A percentile compares a stretch with the other conserved stretches of the same genome.
These are phyloP conservation scores for Dolomedes plantarius DNA, from an alignment of 2,888 invertebrate species.

Conservation along the genomic window DNA sequence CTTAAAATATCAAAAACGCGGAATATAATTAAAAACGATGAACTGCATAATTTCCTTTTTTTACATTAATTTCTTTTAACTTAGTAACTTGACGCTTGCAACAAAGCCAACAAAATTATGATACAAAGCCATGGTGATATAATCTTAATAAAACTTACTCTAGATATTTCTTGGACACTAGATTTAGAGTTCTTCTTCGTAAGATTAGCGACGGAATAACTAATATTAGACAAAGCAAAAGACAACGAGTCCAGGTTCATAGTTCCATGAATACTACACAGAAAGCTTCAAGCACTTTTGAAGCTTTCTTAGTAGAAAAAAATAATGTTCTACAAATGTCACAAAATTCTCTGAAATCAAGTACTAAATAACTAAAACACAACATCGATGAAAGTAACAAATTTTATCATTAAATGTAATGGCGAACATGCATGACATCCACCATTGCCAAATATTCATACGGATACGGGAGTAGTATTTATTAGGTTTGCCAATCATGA, in stretches of 20 bases:
- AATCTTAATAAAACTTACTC: slow-evolving; percentile 82
- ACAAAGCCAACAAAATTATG: neutral
- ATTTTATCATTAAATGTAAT: slow-evolving; percentile 53
- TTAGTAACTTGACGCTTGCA: no score
- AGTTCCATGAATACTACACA: slow-evolving; percentile 94
- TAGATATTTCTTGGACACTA: slow-evolving; percentile 89
- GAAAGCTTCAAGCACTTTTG: slow-evolving; percentile 96
- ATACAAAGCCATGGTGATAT: neutral
- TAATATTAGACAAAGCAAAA: slow-evolving; percentile 99
- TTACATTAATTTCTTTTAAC: no score
- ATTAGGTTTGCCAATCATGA: neutral
- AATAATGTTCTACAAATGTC: slow-evolving; percentile 38
- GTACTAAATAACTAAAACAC: slow-evolving; percentile 60
- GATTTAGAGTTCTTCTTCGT: slow-evolving; percentile 96
- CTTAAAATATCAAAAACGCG: neutral
- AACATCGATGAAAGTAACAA: slow-evolving; percentile 63
- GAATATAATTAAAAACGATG: neutral
- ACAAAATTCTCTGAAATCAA: slow-evolving; percentile 62
- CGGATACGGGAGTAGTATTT: neutral
- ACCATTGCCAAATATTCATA: slow-evolving; percentile 58
- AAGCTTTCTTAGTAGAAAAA: slow-evolving; percentile 83
- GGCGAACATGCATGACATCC: slow-evolving; percentile 53
- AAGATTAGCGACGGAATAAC: slow-evolving; percentile 96
- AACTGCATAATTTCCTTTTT: no score
- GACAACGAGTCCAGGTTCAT: slow-evolving; percentile 99